These are phyloP conservation scores for Andricus grossulariae DNA, from an alignment of 1,140 invertebrate species.

Conservation along the genomic window DNA sequence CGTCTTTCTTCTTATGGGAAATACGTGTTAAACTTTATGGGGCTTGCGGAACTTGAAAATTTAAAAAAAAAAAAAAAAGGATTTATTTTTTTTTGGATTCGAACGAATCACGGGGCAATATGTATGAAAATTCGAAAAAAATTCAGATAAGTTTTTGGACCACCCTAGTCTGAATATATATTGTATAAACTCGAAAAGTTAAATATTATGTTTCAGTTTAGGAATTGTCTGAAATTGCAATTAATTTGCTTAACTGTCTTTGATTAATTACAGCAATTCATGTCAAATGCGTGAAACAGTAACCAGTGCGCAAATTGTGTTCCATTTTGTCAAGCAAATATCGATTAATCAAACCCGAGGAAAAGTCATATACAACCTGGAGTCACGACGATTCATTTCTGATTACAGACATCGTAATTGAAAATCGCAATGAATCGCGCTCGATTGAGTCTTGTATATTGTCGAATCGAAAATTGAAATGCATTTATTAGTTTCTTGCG, in stretches of 20 bases:
- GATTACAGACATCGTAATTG: neutral
- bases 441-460: neutral
- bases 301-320: neutral
- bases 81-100: no score
- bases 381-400: neutral
- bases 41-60: no score
- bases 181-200: no score
- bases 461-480: neutral
- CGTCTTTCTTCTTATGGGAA: no score
- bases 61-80: no score
- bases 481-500: neutral
- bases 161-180: no score
- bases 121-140: no score
- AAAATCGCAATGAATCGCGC: neutral
- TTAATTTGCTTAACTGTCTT: neutral
- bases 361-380: neutral
- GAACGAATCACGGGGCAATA: no score
- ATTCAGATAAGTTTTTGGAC: no score
- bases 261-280: neutral
- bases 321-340: neutral
- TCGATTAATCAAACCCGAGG: neutral
- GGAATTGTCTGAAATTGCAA: neutral
- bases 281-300: neutral
- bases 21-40: no score
- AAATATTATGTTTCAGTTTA: neutral